Evolutionary conservation across 2,797 vertebrate genomes (phyloP).

Genomic region (Rhincodon typus): DNA sequence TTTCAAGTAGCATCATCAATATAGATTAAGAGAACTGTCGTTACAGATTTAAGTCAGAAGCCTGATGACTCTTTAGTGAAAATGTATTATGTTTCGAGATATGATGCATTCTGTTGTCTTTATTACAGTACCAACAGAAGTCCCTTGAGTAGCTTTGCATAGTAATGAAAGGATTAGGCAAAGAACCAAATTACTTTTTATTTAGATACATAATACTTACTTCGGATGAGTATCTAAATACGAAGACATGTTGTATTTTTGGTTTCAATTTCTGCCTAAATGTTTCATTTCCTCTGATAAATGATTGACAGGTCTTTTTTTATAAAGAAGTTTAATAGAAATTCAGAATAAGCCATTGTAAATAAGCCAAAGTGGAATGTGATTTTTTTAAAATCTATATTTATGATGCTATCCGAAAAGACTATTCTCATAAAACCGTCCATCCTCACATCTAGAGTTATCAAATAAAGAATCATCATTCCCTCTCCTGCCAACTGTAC

Average conservation of each 20-base stretch:
- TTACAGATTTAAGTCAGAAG: conserved; percentile 3
- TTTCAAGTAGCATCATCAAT: conserved; percentile 28
- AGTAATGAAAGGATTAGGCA: conserved; percentile 22
- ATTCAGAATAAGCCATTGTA: conserved; percentile 6
- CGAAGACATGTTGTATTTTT: conserved; percentile 4
- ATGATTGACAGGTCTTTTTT: neutral
- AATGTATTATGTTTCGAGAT: neutral
- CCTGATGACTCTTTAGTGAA: neutral
- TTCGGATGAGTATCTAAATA: conserved; percentile 9
- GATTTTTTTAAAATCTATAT: conserved; percentile 19
- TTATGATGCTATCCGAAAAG: neutral
- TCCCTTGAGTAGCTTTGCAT: conserved; percentile 18
- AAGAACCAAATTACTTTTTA: conserved; percentile 11
- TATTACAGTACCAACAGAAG: neutral
- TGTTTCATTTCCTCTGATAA: conserved; percentile 21
- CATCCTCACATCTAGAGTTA: neutral
- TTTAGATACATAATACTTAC: conserved; percentile 15
- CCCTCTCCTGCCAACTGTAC: no score
- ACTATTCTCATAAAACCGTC: neutral
- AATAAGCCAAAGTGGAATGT: conserved; percentile 2
- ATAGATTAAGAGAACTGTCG: conserved; percentile 26
- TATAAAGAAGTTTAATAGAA: conserved; percentile 11
- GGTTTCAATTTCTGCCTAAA: conserved; percentile 23
- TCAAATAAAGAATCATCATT: neutral
- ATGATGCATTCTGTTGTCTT: neutral